Conservation (phyloP, 2,113 vertebrate genomes). For the Channa argus region DNA sequence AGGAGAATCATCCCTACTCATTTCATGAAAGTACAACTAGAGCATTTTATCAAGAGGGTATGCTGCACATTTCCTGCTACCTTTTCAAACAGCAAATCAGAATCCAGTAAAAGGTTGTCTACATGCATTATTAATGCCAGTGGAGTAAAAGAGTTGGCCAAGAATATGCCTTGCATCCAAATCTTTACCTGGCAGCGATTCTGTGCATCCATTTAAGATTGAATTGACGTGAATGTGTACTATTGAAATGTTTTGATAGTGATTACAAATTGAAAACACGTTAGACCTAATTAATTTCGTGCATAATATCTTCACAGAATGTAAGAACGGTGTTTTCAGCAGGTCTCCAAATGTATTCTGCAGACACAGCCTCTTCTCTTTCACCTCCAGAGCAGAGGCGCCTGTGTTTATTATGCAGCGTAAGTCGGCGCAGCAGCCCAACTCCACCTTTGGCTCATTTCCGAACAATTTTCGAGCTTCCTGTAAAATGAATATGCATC, state of each 20-base stretch:
- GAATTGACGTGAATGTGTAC: background rate
- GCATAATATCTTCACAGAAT: background rate
- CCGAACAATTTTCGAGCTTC: conserved; percentile 78
- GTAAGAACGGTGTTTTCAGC: conserved; percentile 16
- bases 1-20: conserved; percentile 38
- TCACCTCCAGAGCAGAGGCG: conserved; percentile 55
- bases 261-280: background rate
- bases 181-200: conserved; percentile 38
- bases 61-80: conserved; percentile 60
- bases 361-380: conserved; percentile 34
- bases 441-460: conserved; percentile 78
- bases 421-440: conserved; percentile 53
- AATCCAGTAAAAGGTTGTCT: conserved; percentile 69
- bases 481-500: conserved; percentile 83
- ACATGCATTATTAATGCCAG: conserved; percentile 77
- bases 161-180: conserved; percentile 40
- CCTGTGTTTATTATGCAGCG: conserved; percentile 60
- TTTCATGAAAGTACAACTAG: conserved; percentile 52
- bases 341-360: conserved; percentile 19
- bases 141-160: conserved; percentile 51
- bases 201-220: background rate
- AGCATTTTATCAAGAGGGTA: conserved; percentile 47
- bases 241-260: background rate
- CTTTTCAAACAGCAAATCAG: conserved; percentile 73
- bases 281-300: no score